A percentile compares a stretch with the other conserved stretches of the same genome.
Evolutionary conservation across 2,888 invertebrate species (phyloP).

Genomic region (Amphipyra berbera): DNA sequence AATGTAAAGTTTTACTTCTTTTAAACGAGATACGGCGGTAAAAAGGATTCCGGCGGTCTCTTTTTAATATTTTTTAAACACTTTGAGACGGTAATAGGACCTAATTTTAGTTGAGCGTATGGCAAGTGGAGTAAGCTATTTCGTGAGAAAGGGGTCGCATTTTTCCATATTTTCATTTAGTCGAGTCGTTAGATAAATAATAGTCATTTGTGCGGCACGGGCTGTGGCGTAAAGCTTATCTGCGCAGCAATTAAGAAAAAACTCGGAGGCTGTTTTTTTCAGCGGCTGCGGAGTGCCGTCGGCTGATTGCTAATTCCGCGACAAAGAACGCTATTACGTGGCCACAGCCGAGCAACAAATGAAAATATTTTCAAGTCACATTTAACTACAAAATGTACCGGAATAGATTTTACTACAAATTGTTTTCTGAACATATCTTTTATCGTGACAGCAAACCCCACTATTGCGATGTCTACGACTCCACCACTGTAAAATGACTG

Average conservation of each 20-base stretch:
- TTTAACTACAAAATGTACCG: slow-evolving; percentile 51
- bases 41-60: slow-evolving; percentile 66
- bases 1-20: slow-evolving; percentile 80
- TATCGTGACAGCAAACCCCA: not conserved
- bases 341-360: slow-evolving; percentile 71
- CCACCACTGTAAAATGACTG: no score
- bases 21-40: slow-evolving; percentile 75
- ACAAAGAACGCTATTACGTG: slow-evolving; percentile 83
- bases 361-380: slow-evolving; percentile 72
- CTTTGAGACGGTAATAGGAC: slow-evolving; percentile 58
- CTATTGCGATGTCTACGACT: not conserved
- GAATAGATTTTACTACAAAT: slow-evolving; percentile 42
- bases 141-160: slow-evolving; percentile 49
- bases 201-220: slow-evolving; percentile 78
- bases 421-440: slow-evolving; percentile 35
- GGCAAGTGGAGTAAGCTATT: slow-evolving; percentile 35
- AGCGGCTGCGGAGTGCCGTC: slow-evolving; percentile 62
- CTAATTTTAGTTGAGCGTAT: slow-evolving; percentile 62
- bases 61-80: slow-evolving; percentile 60
- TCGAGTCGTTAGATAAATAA: slow-evolving; percentile 77
- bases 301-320: slow-evolving; percentile 86
- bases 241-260: slow-evolving; percentile 83
- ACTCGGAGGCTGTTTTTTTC: slow-evolving; percentile 75
- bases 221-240: slow-evolving; percentile 79
- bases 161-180: slow-evolving; percentile 77